Percentiles rank a stretch among this genome's conserved stretches.
phyloP scores from a whole-genome alignment of 1,140 invertebrate species.

The Drosophila pseudoobscura region DNA sequence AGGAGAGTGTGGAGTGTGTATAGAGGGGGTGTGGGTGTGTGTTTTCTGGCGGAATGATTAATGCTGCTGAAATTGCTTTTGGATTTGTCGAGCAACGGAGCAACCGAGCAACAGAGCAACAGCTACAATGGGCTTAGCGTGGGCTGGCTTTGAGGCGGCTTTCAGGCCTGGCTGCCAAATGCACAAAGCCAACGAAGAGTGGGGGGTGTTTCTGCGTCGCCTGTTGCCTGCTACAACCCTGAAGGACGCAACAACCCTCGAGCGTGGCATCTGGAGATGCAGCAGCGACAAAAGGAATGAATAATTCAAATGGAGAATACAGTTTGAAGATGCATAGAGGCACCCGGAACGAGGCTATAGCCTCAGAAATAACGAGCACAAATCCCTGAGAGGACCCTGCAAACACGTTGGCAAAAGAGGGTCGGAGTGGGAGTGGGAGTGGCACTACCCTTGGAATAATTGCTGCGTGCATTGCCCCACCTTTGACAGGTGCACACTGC shows the following conservation, averaged over 20 bases:
- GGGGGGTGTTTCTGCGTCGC: conserved; percentile 13
- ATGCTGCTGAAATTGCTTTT: conserved; percentile 76
- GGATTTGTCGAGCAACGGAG: conserved; percentile 43
- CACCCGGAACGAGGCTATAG: conserved; percentile 21
- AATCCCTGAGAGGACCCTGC: conserved; percentile 29
- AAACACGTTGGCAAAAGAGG: no score
- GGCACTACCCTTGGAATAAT: conserved; percentile 38
- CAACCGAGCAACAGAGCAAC: conserved; percentile 33
- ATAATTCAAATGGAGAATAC: conserved; percentile 59
- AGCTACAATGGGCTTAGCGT: conserved; percentile 30
- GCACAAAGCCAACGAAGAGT: conserved; percentile 48
- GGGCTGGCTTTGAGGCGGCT: conserved; percentile 5
- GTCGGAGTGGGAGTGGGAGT: no score
- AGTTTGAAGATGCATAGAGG: conserved; percentile 47
- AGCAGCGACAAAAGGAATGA: conserved; percentile 60
- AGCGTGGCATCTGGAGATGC: conserved; percentile 20
- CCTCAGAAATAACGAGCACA: conserved; percentile 41
- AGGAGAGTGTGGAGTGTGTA: not conserved
- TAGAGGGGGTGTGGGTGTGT: not conserved
- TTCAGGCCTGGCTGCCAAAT: conserved; percentile 49
- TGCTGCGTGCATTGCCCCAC: conserved; percentile 27
- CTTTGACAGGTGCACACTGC: conserved; percentile 19
- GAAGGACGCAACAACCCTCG: conserved; percentile 57
- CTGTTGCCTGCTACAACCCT: conserved; percentile 62
- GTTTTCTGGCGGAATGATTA: conserved; percentile 59